Conservation (phyloP, 2,888 invertebrate species). For the Anoncus sp. region DNA sequence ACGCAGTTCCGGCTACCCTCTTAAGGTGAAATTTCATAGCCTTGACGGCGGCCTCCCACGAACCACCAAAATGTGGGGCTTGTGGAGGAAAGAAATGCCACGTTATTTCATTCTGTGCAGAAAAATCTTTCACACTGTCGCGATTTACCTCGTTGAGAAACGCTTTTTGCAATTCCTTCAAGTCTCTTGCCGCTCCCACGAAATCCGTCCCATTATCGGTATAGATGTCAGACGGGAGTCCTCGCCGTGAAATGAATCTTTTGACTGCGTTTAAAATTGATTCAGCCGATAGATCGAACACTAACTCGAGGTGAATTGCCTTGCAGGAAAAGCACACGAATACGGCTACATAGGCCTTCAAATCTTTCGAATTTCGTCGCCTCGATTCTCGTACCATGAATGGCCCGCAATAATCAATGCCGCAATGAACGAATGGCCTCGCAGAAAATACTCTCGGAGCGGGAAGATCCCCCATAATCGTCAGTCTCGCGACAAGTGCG, state of each 20-base stretch:
- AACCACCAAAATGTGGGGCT: constrained; percentile 37
- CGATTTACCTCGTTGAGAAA: too few species aligned
- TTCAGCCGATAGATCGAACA: constrained; percentile 28
- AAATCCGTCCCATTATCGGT: constrained; percentile 60
- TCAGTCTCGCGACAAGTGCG: too few species aligned
- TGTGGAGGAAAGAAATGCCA: constrained; percentile 42
- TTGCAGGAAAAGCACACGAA: too few species aligned
- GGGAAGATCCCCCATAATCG: too few species aligned
- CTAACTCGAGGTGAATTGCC: constrained; percentile 53
- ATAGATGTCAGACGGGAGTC: constrained; percentile 32
- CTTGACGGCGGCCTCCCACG: constrained; percentile 39
- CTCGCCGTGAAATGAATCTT: constrained; percentile 44
- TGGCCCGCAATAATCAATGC: too few species aligned
- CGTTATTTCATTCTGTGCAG: neutral
- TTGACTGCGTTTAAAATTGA: constrained; percentile 53
- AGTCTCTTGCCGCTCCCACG: constrained; percentile 49
- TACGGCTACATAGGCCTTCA: constrained; percentile 54
- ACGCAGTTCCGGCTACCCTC: constrained; percentile 4
- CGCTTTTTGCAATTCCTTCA: too few species aligned
- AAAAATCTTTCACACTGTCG: constrained; percentile 14
- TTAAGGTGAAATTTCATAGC: constrained; percentile 6
- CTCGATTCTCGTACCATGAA: too few species aligned
- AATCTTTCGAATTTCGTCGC: neutral
- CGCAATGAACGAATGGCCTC: too few species aligned
- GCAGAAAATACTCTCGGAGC: too few species aligned